Evolutionary conservation across 2,888 invertebrate genomes (phyloP).

Genomic region (Lasioglossum leucozonium): DNA sequence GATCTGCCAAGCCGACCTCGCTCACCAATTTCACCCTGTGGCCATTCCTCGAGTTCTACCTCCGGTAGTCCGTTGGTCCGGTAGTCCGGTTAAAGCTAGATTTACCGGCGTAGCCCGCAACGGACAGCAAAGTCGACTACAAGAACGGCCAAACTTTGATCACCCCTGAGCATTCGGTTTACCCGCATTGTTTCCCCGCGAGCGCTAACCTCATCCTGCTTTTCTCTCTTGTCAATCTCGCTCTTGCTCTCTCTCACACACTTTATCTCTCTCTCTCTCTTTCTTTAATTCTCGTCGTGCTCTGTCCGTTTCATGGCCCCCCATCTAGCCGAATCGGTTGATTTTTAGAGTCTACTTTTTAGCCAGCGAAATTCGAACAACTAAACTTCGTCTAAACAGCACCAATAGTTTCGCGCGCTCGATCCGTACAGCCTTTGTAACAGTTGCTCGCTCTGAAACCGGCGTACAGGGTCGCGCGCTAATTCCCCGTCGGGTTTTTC

Average conservation of each 20-base stretch:
- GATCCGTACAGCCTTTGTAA: slow-evolving; percentile 21
- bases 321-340: not conserved
- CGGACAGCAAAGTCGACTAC: slow-evolving; percentile 62
- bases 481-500: not conserved
- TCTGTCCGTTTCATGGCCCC: not conserved
- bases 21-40: slow-evolving; percentile 57
- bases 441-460: not conserved
- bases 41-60: slow-evolving; percentile 53
- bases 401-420: slow-evolving; percentile 62
- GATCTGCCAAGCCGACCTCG: slow-evolving; percentile 51
- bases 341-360: slow-evolving; percentile 33
- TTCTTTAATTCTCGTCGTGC: not conserved
- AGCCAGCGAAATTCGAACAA: slow-evolving; percentile 49
- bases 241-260: not conserved
- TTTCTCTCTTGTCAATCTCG: not conserved
- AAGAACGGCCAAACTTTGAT: slow-evolving; percentile 68
- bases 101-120: slow-evolving; percentile 62
- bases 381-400: slow-evolving; percentile 66
- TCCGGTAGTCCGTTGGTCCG: slow-evolving; percentile 56
- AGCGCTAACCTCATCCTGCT: not conserved
- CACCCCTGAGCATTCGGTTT: slow-evolving; percentile 62
- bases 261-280: not conserved
- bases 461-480: not conserved
- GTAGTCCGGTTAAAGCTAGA: slow-evolving; percentile 56
- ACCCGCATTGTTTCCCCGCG: slow-evolving; percentile 51